phyloP scores from a whole-genome alignment of 2,888 invertebrate genomes.

The Calliphora vomitoria region DNA sequence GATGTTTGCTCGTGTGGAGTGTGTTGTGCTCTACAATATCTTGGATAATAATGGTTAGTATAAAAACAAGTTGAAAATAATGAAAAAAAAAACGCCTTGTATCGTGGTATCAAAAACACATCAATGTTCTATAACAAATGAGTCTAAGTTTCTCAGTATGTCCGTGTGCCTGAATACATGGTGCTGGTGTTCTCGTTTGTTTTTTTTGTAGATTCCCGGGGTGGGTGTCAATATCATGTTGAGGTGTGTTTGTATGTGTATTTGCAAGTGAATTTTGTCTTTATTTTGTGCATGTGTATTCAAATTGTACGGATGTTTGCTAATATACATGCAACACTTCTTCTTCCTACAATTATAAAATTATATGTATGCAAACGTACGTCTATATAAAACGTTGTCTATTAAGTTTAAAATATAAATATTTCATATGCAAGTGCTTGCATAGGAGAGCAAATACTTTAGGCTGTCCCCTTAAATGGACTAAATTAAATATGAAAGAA shows the following conservation, averaged over 20 bases:
- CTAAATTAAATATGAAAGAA: not conserved
- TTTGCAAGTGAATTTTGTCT: not conserved
- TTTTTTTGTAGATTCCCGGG: not conserved
- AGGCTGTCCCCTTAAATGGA: slow-evolving; percentile 12
- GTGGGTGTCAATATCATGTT: slow-evolving; percentile 17
- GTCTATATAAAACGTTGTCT: not conserved
- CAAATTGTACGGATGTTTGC: slow-evolving; percentile 44
- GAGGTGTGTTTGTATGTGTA: not conserved
- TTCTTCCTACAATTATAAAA: slow-evolving; percentile 36
- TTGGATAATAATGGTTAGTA: not conserved
- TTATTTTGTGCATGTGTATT: slow-evolving; percentile 31
- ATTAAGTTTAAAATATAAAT: slow-evolving; percentile 32
- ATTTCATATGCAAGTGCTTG: slow-evolving; percentile 6
- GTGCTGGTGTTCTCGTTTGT: not conserved
- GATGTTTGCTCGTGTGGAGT: slow-evolving; percentile 18
- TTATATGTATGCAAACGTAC: not conserved
- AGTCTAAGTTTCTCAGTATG: slow-evolving; percentile 10
- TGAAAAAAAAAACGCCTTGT: slow-evolving; percentile 18
- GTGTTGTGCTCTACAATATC: slow-evolving; percentile 8
- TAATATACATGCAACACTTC: slow-evolving; percentile 41
- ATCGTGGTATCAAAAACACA: slow-evolving; percentile 38
- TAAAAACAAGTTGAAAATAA: not conserved
- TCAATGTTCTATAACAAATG: slow-evolving; percentile 42
- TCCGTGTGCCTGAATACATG: not conserved
- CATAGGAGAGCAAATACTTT: not conserved